These are phyloP conservation scores for Sinosuthora webbiana DNA, from an alignment of 2,113 vertebrate species.

Conservation along the genomic window DNA sequence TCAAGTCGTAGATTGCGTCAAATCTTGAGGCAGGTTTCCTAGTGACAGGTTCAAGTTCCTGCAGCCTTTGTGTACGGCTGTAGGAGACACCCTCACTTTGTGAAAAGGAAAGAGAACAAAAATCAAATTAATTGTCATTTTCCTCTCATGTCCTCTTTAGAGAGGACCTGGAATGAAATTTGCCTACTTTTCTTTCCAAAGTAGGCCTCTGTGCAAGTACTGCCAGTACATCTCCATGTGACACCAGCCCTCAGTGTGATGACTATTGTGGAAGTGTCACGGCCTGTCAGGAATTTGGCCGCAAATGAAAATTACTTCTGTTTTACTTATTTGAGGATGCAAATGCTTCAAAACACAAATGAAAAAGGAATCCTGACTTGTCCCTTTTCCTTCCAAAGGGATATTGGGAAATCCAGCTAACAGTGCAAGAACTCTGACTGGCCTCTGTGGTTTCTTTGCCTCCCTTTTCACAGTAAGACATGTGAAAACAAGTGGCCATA, in stretches of 20 bases:
- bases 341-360: not conserved
- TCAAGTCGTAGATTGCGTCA: not conserved
- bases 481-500: not conserved
- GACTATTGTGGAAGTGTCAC: not conserved
- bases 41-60: constrained; percentile 4
- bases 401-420: not conserved
- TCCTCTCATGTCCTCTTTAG: not conserved
- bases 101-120: constrained; percentile 24
- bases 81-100: constrained; percentile 8
- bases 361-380: not conserved
- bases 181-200: not conserved
- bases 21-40: not conserved
- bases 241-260: not conserved
- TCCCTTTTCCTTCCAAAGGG: not conserved
- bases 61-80: not conserved
- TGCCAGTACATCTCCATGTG: constrained; percentile 19
- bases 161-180: constrained; percentile 14
- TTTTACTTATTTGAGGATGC: not conserved
- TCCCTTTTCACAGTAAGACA: not conserved
- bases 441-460: not conserved
- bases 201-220: not conserved
- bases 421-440: not conserved
- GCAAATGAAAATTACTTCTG: not conserved
- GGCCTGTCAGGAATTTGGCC: not conserved
- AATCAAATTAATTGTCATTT: constrained; percentile 37